Percentiles rank a stretch among this genome's conserved stretches.
These are phyloP conservation scores for Lagocephalus sceleratus DNA, from an alignment of 2,797 vertebrate species.

Conservation along the genomic window DNA sequence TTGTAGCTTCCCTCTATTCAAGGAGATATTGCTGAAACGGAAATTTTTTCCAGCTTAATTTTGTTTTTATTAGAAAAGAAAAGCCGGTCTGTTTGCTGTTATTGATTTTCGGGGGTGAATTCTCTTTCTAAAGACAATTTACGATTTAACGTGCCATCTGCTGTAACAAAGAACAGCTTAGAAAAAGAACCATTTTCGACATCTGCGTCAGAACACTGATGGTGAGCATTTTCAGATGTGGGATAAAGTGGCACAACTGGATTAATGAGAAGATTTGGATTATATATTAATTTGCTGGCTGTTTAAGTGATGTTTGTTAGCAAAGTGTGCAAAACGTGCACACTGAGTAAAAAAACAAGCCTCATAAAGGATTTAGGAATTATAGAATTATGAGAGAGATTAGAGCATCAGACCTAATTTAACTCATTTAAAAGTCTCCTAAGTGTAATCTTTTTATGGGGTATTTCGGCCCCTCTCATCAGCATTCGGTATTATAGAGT, in stretches of 20 bases:
- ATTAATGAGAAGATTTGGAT: background rate
- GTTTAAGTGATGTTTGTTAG: background rate
- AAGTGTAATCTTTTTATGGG: conserved; percentile 83
- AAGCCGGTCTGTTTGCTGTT: too few species aligned
- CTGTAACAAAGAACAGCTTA: background rate
- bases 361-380: conserved; percentile 53
- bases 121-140: too few species aligned
- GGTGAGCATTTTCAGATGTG: background rate
- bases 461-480: conserved; percentile 80
- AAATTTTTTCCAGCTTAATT: too few species aligned
- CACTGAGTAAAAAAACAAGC: background rate
- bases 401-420: conserved; percentile 73
- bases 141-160: background rate
- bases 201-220: background rate
- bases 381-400: conserved; percentile 29
- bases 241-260: background rate
- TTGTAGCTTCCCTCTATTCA: too few species aligned
- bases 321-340: too few species aligned
- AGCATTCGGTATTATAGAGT: conserved; percentile 82
- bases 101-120: too few species aligned
- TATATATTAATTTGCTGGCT: background rate
- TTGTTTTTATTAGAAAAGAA: too few species aligned
- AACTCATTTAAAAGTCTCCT: conserved; percentile 82
- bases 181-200: too few species aligned
- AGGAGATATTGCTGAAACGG: too few species aligned